Evolutionary conservation across 2,888 invertebrate genomes (phyloP).

Genomic region (Podabrus alpinus): DNA sequence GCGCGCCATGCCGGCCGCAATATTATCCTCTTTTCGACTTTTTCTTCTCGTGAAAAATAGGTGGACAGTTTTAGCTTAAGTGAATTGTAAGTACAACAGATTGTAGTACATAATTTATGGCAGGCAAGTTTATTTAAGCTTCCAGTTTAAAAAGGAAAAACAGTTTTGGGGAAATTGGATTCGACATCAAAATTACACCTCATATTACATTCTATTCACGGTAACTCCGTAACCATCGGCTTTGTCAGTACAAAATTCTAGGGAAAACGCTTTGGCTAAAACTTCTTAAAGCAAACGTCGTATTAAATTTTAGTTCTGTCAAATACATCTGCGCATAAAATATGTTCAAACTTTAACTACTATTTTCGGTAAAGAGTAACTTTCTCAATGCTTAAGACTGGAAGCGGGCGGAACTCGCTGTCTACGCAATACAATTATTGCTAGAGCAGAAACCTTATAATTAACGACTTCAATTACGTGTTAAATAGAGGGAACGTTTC

Average conservation of each 20-base stretch:
- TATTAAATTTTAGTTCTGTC: slow-evolving; percentile 48
- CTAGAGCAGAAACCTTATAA: slow-evolving; percentile 26
- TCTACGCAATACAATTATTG: slow-evolving; percentile 26
- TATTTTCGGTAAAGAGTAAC: slow-evolving; percentile 36
- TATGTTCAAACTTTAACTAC: slow-evolving; percentile 46
- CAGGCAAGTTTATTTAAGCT: slow-evolving; percentile 24
- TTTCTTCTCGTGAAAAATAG: slow-evolving; percentile 48
- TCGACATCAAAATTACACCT: slow-evolving; percentile 7
- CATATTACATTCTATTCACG: slow-evolving; percentile 43
- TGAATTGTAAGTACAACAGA: slow-evolving; percentile 54
- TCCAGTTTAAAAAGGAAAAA: not conserved
- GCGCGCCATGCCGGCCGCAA: not conserved
- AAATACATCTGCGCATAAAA: slow-evolving; percentile 48
- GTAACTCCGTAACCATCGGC: slow-evolving; percentile 44
- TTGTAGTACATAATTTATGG: slow-evolving; percentile 38
- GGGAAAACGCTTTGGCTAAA: slow-evolving; percentile 40
- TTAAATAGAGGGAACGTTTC: slow-evolving; percentile 13
- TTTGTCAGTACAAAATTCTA: slow-evolving; percentile 42
- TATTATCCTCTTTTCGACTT: slow-evolving; percentile 13
- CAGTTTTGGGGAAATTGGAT: not conserved
- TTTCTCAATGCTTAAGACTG: slow-evolving; percentile 24
- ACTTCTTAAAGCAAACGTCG: slow-evolving; percentile 40
- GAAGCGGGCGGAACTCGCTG: slow-evolving; percentile 22
- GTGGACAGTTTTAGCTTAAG: slow-evolving; percentile 52
- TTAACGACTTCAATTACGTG: slow-evolving; percentile 22